phyloP scores from a whole-genome alignment of 2,888 invertebrate species.

The Ectemnius continuus region DNA sequence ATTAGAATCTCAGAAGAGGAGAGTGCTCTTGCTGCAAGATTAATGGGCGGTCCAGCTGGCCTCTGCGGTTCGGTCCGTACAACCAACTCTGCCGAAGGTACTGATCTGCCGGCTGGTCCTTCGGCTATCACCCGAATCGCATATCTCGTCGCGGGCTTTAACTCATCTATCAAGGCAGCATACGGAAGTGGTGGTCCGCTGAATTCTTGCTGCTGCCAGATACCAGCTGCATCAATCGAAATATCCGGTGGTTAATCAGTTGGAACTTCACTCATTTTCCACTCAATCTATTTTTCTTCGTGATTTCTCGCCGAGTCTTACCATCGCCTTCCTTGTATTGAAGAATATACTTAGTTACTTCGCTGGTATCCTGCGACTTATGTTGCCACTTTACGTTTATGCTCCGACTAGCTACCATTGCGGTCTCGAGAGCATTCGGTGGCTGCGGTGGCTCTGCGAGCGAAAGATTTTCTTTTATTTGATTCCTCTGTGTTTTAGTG shows the following conservation, averaged over 20 bases:
- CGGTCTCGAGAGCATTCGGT: constrained; percentile 84
- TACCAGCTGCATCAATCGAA: constrained; percentile 70
- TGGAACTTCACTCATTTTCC: not conserved
- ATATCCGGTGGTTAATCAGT: not conserved
- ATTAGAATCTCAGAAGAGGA: constrained; percentile 87
- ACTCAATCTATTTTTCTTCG: not conserved
- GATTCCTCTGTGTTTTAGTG: not conserved
- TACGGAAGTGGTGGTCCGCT: constrained; percentile 83
- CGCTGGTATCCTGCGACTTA: constrained; percentile 83
- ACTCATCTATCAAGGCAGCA: constrained; percentile 83
- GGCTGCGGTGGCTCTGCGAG: constrained; percentile 85
- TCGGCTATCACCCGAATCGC: constrained; percentile 86
- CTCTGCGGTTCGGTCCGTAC: constrained; percentile 85
- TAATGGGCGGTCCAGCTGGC: constrained; percentile 85
- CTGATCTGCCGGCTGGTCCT: constrained; percentile 86
- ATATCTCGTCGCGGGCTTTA: constrained; percentile 86
- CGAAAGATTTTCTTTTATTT: not conserved
- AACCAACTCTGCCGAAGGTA: constrained; percentile 82
- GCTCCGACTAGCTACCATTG: constrained; percentile 85
- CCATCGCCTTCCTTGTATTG: constrained; percentile 84
- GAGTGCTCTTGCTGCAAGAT: constrained; percentile 84
- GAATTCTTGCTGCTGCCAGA: constrained; percentile 85
- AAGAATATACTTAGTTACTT: constrained; percentile 85
- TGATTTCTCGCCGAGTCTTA: constrained; percentile 71
- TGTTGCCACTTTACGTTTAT: constrained; percentile 89